Base-by-base conservation (phyloP, 1,140 invertebrate species). In the Eumaeus atala region DNA sequence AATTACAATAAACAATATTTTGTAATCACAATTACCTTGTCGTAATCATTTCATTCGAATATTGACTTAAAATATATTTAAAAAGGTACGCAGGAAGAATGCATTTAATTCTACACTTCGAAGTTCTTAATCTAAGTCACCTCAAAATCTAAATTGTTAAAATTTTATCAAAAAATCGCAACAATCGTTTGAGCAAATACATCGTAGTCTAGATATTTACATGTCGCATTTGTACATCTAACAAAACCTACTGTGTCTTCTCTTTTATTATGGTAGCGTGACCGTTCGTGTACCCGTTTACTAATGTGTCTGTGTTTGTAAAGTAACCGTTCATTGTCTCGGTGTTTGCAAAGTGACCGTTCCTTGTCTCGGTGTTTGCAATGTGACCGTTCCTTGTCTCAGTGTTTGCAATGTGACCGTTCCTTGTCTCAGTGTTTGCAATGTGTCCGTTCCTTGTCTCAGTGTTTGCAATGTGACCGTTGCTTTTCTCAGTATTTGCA, bases 171-270 rank as follows among this genome's bases (percentile, higher is more conserved):
- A 9, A 44, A 44, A 44, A 44, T 44, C 16, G 14, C 40, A 44
- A 44, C 40, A 44, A 44, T 44, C 17, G 16, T 44, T 16, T 44
- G 40, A 44, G 40, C 40, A 18, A 44, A 44, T 44, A 44, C 40
- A 9, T 28, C 21, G 21, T 28, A 28, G 17, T 51, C 44, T 34
- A 51, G 38, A 10, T 54, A 59, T 34, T 38, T 59, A 59, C 38
- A 59, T 33, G 55, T 47, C 36, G 51, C 57, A 44, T 12, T 40
- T 17, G 40, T 47, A 33, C 36, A 28, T 28, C n/a, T 55, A 38
- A 52, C 36, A 17, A 14, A 49, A 28, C 21, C 62, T 85, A 85
- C 65, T 81, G 79, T 59, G 75, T 61, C 67, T 85, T 85, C 55
- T 77, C 71, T 64, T 84, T 84, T 14, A 54, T 48, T 5, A 16